Conservation (phyloP, 2,797 vertebrate species). For the Eurystomus glaucurus region DNA sequence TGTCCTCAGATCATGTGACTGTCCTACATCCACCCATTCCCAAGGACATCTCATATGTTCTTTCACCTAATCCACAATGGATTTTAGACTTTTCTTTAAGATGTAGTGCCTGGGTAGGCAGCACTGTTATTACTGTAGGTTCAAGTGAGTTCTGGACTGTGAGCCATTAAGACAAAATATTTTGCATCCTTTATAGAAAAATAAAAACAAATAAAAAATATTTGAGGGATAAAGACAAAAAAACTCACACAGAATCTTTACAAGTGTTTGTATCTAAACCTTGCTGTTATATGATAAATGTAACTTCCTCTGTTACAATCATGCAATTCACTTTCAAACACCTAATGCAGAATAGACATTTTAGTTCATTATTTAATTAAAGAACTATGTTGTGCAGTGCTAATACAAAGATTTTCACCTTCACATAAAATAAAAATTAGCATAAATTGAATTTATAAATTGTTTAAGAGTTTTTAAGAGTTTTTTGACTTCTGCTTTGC, state of each 20-base stretch:
- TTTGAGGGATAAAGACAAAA: neutral
- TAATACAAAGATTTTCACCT: neutral
- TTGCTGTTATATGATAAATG: neutral
- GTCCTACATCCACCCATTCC: neutral
- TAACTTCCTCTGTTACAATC: neutral
- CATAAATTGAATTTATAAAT: neutral
- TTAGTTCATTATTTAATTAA: neutral
- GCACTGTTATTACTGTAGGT: neutral
- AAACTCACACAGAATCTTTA: neutral
- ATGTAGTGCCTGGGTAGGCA: neutral
- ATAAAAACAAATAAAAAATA: neutral
- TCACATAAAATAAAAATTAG: neutral
- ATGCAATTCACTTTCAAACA: neutral
- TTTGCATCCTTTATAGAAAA: neutral
- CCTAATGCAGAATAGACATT: neutral
- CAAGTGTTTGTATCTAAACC: neutral
- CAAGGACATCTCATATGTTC: neutral
- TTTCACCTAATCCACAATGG: neutral
- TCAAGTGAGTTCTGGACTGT: neutral
- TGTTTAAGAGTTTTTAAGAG: neutral
- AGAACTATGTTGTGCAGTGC: neutral
- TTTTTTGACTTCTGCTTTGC: neutral
- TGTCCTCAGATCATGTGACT: neutral
- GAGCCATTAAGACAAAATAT: neutral
- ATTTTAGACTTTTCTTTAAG: neutral